phyloP scores from a whole-genome alignment of 2,113 vertebrate species.

The Loxodonta africana region DNA sequence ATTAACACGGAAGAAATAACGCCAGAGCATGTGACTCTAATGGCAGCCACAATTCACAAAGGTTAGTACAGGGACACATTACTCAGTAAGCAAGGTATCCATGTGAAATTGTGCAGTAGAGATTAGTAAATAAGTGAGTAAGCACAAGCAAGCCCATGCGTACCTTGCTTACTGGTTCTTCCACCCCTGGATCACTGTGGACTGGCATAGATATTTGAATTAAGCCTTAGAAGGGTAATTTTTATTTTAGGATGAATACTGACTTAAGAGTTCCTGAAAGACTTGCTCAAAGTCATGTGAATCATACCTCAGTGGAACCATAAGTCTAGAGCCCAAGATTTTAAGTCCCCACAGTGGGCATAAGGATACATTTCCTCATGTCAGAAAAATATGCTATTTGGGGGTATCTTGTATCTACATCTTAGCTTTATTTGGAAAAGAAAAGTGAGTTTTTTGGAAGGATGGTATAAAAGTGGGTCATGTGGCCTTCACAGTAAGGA shows the following conservation, averaged over 20 bases:
- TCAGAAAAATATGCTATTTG: neutral
- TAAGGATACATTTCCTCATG: neutral
- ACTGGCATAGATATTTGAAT: neutral
- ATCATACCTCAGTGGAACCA: neutral
- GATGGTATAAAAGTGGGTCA: neutral
- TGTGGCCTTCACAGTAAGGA: neutral
- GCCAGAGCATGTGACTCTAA: constrained; percentile 25
- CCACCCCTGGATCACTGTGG: neutral
- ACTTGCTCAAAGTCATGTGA: neutral
- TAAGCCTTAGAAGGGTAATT: neutral
- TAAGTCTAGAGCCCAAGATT: neutral
- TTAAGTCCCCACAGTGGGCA: neutral
- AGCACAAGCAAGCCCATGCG: too few relatives aligned
- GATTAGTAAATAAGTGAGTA: too few relatives aligned
- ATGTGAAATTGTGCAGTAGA: too few relatives aligned
- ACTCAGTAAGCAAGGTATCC: too few relatives aligned
- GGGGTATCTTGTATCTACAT: neutral
- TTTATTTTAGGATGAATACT: neutral
- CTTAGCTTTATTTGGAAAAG: constrained; percentile 18
- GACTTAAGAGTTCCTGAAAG: neutral
- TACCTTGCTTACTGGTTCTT: too few relatives aligned
- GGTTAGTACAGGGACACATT: neutral
- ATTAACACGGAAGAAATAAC: constrained; percentile 5
- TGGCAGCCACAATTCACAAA: constrained; percentile 47
- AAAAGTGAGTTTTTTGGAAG: neutral